phyloP scores from a whole-genome alignment of 2,797 vertebrate species.

The Balearica regulorum region DNA sequence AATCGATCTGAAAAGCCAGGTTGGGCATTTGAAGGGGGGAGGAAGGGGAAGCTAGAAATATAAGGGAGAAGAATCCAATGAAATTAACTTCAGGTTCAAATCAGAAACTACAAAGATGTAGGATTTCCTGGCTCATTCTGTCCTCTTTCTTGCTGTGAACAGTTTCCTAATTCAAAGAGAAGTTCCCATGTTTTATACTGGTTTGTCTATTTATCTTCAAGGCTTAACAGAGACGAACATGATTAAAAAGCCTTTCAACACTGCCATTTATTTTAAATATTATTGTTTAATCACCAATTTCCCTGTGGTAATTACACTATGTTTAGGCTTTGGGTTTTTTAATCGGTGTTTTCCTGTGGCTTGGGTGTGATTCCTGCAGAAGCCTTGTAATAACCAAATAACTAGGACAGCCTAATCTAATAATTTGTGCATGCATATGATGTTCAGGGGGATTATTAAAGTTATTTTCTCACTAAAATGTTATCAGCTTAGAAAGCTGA shows the following conservation, averaged over 20 bases:
- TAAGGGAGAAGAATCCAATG: neutral
- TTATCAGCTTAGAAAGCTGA: slow-evolving; percentile 40
- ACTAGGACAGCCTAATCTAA: slow-evolving; percentile 57
- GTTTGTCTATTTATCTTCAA: slow-evolving; percentile 52
- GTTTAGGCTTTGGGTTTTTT: slow-evolving; percentile 48
- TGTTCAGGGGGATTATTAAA: slow-evolving; percentile 51
- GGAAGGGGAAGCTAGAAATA: neutral
- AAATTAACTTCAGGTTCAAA: neutral
- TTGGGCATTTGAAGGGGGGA: neutral
- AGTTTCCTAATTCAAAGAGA: slow-evolving; percentile 17
- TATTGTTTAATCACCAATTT: slow-evolving; percentile 63
- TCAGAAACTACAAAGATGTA: slow-evolving; percentile 3
- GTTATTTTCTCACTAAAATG: slow-evolving; percentile 49
- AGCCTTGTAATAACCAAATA: slow-evolving; percentile 57
- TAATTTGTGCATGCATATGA: slow-evolving; percentile 57
- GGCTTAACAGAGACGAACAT: slow-evolving; percentile 53
- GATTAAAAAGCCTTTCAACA: slow-evolving; percentile 56
- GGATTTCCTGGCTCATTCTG: neutral
- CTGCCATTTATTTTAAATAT: slow-evolving; percentile 59
- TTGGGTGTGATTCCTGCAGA: slow-evolving; percentile 59
- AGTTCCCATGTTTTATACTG: slow-evolving; percentile 7
- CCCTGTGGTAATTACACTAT: slow-evolving; percentile 50
- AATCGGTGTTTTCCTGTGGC: slow-evolving; percentile 37
- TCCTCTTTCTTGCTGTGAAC: neutral
- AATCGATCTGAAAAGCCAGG: neutral